phyloP scores from a whole-genome alignment of 2,888 invertebrate species.

The Chrysopilus asiliformis region DNA sequence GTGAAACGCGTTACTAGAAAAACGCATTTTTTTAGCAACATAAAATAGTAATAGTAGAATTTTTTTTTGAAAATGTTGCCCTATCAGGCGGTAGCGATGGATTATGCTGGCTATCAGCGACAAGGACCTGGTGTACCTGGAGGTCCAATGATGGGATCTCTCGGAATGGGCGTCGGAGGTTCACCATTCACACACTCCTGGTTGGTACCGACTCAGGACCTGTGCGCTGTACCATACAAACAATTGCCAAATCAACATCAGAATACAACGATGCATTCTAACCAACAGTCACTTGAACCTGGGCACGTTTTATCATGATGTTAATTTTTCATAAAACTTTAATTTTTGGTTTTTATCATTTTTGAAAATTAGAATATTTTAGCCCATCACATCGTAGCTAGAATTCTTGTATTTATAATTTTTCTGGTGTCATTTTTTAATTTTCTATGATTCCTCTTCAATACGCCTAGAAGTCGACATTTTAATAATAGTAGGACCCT shows the following conservation, averaged over 20 bases:
- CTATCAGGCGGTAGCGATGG: slow-evolving; percentile 80
- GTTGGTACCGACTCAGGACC: slow-evolving; percentile 87
- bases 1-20: too few relatives aligned
- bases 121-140: slow-evolving; percentile 37
- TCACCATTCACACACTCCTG: slow-evolving; percentile 84
- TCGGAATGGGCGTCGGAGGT: slow-evolving; percentile 40
- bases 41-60: too few relatives aligned
- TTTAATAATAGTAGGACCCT: too few relatives aligned
- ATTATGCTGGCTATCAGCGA: slow-evolving; percentile 58
- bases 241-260: slow-evolving; percentile 41
- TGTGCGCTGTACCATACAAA: slow-evolving; percentile 77
- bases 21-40: too few relatives aligned
- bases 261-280: slow-evolving; percentile 29
- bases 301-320: slow-evolving; percentile 66
- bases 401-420: too few relatives aligned
- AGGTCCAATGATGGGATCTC: slow-evolving; percentile 37
- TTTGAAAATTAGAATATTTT: too few relatives aligned
- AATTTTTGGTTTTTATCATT: too few relatives aligned
- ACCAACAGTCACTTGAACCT: slow-evolving; percentile 55
- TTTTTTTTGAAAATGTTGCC: slow-evolving; percentile 53
- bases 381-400: too few relatives aligned
- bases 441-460: too few relatives aligned
- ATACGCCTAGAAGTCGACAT: too few relatives aligned
- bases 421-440: too few relatives aligned
- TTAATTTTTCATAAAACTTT: too few relatives aligned